Evolutionary conservation across 2,797 vertebrate species (phyloP), one percentile per base, ranked within the genome.

Genomic region (Alca torda): DNA sequence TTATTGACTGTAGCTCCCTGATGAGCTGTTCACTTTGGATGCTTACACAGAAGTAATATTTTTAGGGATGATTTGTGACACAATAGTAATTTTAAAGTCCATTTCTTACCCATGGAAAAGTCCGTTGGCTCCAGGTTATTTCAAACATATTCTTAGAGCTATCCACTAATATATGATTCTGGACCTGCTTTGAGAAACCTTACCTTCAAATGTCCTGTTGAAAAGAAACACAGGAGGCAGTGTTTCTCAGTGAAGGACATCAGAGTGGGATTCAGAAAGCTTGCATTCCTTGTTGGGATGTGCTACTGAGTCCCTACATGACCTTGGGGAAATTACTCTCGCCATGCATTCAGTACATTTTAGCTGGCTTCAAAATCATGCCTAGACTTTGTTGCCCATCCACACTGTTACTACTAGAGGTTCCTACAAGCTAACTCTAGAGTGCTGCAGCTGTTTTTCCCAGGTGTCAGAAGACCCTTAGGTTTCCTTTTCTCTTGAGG

Each of bases 281-380:
- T 45, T 64, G 18, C 12, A 11, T 43, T 89, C 23, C 37, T 50
- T 89, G 25, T 23, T 50, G 37, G 35, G 24, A 35, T 0, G 0
- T 33, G 20, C 11, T 75, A 16, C 46, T 57, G 37, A 67, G 26
- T 70, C 23, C 20, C 23, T 26, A 0, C 19, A 33, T 35, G 45
- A 43, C 21, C 46, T 76, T 23, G 18, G 16, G 3, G 57, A 68
- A 84, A 30, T 84, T 8, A 21, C 33, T 69, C 8, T 78, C 41
- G 11, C 33, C 51, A 13, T 63, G 16, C 9, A 45, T 77, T 70
- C 39, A n/a, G 0, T 10, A 5, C 35, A 33, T 70, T 83, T 96
- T 70, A 51, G 9, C 15, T 83, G 51, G 16, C 46, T 90, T 77
- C 69, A 86, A 61, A 67, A 64, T 59, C 35, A 77, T 90, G 13